phyloP scores from a whole-genome alignment of 2,888 invertebrate species.

The Tryphoninae sp. region DNA sequence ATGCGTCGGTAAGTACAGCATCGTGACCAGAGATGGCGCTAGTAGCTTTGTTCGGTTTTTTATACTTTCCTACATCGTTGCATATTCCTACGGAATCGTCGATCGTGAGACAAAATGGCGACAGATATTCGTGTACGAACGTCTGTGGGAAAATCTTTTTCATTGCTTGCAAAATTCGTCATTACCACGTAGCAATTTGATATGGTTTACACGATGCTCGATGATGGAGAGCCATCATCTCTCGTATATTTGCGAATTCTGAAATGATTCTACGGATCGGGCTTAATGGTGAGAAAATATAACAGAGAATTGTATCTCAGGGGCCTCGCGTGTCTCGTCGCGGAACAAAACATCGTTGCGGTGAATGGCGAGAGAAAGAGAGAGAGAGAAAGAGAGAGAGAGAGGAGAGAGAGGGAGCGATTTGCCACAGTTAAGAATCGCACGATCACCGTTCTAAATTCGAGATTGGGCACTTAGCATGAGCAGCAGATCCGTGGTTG shows the following conservation, averaged over 20 bases:
- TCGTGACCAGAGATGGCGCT: too few species aligned
- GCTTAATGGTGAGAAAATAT: conserved; percentile 46
- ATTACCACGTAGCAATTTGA: too few species aligned
- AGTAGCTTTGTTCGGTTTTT: too few species aligned
- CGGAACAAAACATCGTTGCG: conserved; percentile 49
- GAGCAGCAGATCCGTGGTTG: conserved; percentile 57
- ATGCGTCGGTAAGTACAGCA: not conserved
- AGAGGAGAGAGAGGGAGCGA: conserved; percentile 47
- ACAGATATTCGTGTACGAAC: too few species aligned
- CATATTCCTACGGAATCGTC: too few species aligned
- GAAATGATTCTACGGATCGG: conserved; percentile 2
- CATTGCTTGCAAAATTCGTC: too few species aligned
- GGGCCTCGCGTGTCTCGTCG: conserved; percentile 1
- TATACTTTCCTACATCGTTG: too few species aligned
- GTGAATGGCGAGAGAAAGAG: conserved; percentile 42
- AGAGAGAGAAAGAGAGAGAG: not conserved
- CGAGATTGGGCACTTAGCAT: conserved; percentile 70
- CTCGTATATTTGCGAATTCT: conserved; percentile 12
- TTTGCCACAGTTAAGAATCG: conserved; percentile 66
- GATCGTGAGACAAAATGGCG: too few species aligned
- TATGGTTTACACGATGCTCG: not conserved
- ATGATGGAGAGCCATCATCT: not conserved
- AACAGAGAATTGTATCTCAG: conserved; percentile 35
- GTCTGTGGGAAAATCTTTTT: too few species aligned
- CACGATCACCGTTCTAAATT: conserved; percentile 71